Base-by-base conservation (phyloP, 2,797 vertebrate genomes). In the Heterohyrax brucei region DNA sequence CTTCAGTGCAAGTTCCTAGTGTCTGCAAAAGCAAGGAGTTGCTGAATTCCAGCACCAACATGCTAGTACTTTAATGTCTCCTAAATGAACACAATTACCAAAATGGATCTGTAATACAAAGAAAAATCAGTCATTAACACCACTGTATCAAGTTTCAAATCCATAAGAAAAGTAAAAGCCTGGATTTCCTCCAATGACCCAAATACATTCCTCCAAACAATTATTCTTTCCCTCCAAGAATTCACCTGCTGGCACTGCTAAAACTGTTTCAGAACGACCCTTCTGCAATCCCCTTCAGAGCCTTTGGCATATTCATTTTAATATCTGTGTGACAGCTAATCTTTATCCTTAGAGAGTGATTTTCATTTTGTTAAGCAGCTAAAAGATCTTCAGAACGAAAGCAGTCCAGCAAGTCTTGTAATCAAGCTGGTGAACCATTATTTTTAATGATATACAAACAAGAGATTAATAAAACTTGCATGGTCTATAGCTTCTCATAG, bases 401-500 rank as follows among this genome's bases (percentile, higher is more conserved):
- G 75, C 22, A 76, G 28, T 87, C 66, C 81, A 92, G 75, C 83
- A 56, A 87, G 8, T 5, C 73, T 91, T 53, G n/a, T 76, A 80
- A 64, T 78, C 33, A 79, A 95, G 16, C 80, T 93, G 79, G 24
- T 12, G 1, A 94, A 87, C 85, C 39, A 39, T n/a, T 48, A 26
- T 87, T 90, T 95, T 89, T 72, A 13, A 72, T 93, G 21, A 82
- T 26, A 82, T 10, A 7, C 83, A 61, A 87, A 44, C 86, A 75
- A 87, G 70, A 95, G 90, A 94, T 87, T 84, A 93, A 30, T 84
- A 87, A 79, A 30, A 80, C 7, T 61, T 62, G 12, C 21, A 50
- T 59, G 33, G 50, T 46, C 19, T 53, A n/a, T 77, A 62, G 48
- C n/a, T 94, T 94, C 6, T 87, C 89, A 97, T 75, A 92, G 82